Conservation (phyloP, 1,140 invertebrate genomes). For the Caenorhabditis latens region DNA sequence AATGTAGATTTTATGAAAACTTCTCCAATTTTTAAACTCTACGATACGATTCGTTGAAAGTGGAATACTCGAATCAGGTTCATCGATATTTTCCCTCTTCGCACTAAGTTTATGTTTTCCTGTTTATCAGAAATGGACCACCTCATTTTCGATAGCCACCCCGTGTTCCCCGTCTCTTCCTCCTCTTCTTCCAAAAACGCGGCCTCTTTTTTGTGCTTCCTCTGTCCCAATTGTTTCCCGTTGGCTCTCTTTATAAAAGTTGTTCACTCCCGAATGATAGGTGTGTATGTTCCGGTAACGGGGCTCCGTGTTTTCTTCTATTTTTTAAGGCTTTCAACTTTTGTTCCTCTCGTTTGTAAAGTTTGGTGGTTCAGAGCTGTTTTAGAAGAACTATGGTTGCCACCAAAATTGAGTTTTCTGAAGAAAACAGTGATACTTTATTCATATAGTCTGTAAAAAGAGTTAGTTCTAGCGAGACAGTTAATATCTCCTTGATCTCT, state of each 20-base stretch:
- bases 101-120: not conserved
- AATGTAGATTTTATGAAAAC: too few species aligned
- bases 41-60: too few species aligned
- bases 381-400: too few species aligned
- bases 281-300: slow-evolving; percentile 41
- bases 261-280: slow-evolving; percentile 39
- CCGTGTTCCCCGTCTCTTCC: not conserved
- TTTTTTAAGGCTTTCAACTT: not conserved
- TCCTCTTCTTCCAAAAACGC: not conserved
- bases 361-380: too few species aligned
- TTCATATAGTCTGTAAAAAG: too few species aligned
- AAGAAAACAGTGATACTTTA: not conserved
- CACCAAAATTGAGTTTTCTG: not conserved
- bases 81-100: too few species aligned
- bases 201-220: not conserved
- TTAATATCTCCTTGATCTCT: too few species aligned
- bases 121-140: slow-evolving; percentile 23
- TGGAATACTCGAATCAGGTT: too few species aligned
- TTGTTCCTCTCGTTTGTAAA: not conserved
- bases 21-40: too few species aligned
- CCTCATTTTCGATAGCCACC: not conserved
- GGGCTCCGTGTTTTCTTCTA: not conserved
- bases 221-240: slow-evolving; percentile 53
- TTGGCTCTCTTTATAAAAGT: slow-evolving; percentile 45
- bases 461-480: too few species aligned